phyloP scores from a whole-genome alignment of 92 coral and sea anemone genomes.

The Actinernus sp. region DNA sequence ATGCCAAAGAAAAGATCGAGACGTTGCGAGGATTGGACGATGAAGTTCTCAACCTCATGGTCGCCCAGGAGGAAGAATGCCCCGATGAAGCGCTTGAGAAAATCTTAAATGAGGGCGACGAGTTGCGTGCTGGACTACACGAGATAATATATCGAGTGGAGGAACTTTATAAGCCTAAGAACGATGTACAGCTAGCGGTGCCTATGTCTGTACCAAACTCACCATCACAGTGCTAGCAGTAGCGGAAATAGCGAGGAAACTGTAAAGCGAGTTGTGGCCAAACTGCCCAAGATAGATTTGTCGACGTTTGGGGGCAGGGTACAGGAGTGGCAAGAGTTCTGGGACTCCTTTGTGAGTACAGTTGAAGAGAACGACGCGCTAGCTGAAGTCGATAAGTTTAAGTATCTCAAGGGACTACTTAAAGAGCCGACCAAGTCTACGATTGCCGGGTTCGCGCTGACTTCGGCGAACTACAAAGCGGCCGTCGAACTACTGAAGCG shows the following conservation, averaged over 20 bases:
- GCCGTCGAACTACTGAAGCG: slow-evolving; percentile 18
- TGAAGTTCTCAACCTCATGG: slow-evolving; percentile 3
- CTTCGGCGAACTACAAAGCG: slow-evolving; percentile 15
- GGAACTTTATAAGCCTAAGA: too few relatives aligned
- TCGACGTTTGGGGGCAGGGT: slow-evolving; percentile 35
- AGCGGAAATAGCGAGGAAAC: too few relatives aligned
- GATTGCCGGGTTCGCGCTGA: too few relatives aligned
- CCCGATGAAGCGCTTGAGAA: slow-evolving; percentile 7
- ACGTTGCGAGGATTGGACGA: slow-evolving; percentile 7
- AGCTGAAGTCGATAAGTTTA: slow-evolving; percentile 6
- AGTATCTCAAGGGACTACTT: slow-evolving; percentile 6
- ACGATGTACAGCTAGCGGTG: too few relatives aligned
- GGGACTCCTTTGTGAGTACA: slow-evolving; percentile 61
- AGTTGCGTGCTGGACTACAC: slow-evolving; percentile 3
- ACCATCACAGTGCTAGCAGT: too few relatives aligned
- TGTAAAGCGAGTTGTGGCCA: too few relatives aligned
- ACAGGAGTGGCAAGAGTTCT: slow-evolving; percentile 55
- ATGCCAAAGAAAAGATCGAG: slow-evolving; percentile 5
- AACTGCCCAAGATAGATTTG: slow-evolving; percentile 24
- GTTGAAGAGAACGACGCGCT: slow-evolving; percentile 14
- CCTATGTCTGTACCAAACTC: too few relatives aligned
- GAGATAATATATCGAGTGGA: too few relatives aligned
- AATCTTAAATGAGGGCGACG: slow-evolving; percentile 3
- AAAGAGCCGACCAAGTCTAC: too few relatives aligned
- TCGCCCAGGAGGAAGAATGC: slow-evolving; percentile 1